Evolutionary conservation across 2,113 vertebrate genomes (phyloP), one percentile per base, ranked within the genome.

Genomic region (Bujurquina vittata): DNA sequence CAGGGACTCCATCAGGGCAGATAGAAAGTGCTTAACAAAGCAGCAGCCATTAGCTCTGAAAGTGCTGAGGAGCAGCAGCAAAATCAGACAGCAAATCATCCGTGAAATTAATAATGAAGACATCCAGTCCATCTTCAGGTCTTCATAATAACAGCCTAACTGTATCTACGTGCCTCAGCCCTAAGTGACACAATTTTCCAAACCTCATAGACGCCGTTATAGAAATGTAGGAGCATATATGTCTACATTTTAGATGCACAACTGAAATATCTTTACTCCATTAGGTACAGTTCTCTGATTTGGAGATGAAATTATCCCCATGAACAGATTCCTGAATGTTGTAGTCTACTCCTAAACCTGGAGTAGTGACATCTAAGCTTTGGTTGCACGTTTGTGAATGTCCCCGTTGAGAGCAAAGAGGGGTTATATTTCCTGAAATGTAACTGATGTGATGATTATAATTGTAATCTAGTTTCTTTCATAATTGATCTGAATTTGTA

Each of bases 401-500:
- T 49, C 40, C 4, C 11, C 14, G 10, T 43, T 11, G 40, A 49
- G 46, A 15, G 46, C 46, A 49, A 5, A 49, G 46, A 17, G 46
- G 15, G 46, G 17, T 17, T 72, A 43, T 29, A 72, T 72, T 72
- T 72, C 0, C 46, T 14, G 65, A 52, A 52, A 72, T 52, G 17
- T 72, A 49, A 52, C 8, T 69, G 43, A n/a, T n/a, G n/a, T n/a
- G n/a, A n/a, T n/a, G n/a, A 2, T 3, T 69, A 2, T 52, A 2
- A 52, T 49, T 49, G 40, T 49, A 69, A 49, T 69, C 29, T 11
- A 69, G 65, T 17, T 69, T 49, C 23, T 49, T 69, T 69, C 43
- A 29, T 49, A 2, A 0, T 43, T 22, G 14, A 22, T 0, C 0
- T 0, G 1, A 26, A 29, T 4, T 69, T 49, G 0, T 49, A 29